Base-by-base conservation (phyloP, 53 echinoderm and acorn worm genomes). In the Actinopyga echinites region DNA sequence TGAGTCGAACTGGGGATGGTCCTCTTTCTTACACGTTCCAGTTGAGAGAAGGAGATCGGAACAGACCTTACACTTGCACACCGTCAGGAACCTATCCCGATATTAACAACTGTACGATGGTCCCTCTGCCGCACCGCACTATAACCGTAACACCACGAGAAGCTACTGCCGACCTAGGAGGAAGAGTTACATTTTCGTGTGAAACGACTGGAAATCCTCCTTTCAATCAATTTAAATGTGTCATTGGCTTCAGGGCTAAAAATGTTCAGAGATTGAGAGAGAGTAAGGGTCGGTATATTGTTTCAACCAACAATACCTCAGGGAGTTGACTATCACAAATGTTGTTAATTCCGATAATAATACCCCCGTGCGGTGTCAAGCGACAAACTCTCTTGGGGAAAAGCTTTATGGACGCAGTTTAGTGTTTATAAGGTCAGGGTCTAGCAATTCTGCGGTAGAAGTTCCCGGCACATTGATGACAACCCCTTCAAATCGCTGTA, bases 1-100 rank as follows among this genome's bases (percentile, higher is more conserved):
- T 32, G 3, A 26, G 56, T 30, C 2, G 19, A 21, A 32, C 11
- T 28, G 13, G 26, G 23, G 31, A 49, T 32, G 77, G 56, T 9
- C 9, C 32, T 5, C 30, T 77, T 52, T 53, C 55, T 55, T 33
- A 77, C 30, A 45, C 13, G 1, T 33, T 53, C 23, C 26, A 12
- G 17, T 20, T 77, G 56, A 28, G 54, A 77, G 77, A 77, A 30
- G 30, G 2, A 26, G 77, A 77, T 31, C 8, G 26, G 32, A 56
- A 77, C 21, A 77, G 31, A 77, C 77, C 77, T 21, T 77, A 77
- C 56, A 77, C 56, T 29, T 77, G 77, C 6, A 77, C 77, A 56
- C 30, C 77, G 57, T 71, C 71, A 71, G 19, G 25, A 12, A 69
- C 69, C 9, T 35, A 13, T 56, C 77, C 56, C 1, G 42, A 75